Percentiles rank a stretch among this genome's conserved stretches.
Conservation (phyloP, 1,140 invertebrate genomes). For the Hylaeus anthracinus region DNA sequence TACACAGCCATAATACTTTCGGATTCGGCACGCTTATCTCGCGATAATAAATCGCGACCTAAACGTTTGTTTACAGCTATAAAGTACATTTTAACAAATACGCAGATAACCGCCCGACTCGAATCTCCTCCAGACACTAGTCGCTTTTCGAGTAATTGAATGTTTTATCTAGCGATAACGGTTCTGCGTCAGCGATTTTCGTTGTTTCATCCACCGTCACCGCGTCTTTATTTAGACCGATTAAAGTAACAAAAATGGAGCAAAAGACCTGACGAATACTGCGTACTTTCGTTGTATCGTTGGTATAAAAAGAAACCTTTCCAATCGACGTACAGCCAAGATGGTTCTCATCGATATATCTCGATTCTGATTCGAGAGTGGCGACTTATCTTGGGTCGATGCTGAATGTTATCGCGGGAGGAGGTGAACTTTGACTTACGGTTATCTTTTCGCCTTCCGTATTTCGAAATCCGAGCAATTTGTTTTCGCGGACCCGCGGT, state of each 20-base stretch:
- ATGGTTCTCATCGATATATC: not conserved
- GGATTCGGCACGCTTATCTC: not conserved
- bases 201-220: no score
- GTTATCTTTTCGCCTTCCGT: slow-evolving; percentile 50
- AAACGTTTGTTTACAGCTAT: slow-evolving; percentile 34
- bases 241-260: no score
- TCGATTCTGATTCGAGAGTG: not conserved
- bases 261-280: no score
- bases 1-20: not conserved
- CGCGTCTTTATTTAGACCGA: no score
- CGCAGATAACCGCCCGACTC: not conserved
- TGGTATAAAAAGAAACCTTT: no score
- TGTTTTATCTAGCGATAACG: slow-evolving; percentile 35
- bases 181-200: not conserved
- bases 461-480: slow-evolving; percentile 47
- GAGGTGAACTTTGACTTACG: slow-evolving; percentile 45
- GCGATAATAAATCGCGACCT: not conserved
- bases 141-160: slow-evolving; percentile 25
- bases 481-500: slow-evolving; percentile 41
- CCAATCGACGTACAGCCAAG: no score
- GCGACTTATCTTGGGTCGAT: slow-evolving; percentile 42
- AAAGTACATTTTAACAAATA: slow-evolving; percentile 32
- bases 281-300: no score
- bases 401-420: slow-evolving; percentile 27
- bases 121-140: not conserved